Percentiles rank a stretch among this genome's conserved stretches.
Evolutionary conservation across 2,797 vertebrate species (phyloP).

Genomic region (Chrysolophus pictus): DNA sequence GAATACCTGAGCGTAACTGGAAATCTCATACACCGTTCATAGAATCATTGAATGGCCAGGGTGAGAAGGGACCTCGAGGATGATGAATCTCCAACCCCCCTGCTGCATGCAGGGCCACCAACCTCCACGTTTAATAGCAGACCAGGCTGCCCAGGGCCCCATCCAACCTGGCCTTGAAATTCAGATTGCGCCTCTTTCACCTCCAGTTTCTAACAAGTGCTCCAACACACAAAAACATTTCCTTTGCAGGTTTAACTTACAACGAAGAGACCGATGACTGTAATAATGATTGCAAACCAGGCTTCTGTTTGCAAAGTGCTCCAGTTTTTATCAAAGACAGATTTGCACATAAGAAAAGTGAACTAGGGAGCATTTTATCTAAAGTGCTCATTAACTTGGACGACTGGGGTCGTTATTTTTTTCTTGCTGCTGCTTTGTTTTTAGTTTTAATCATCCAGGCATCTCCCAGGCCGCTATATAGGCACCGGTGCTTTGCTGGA

Average conservation of each 20-base stretch:
- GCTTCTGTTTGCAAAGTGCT: background rate
- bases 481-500: background rate
- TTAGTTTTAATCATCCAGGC: slow-evolving; percentile 25
- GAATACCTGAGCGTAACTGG: rapidly evolving
- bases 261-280: rapidly evolving
- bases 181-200: background rate
- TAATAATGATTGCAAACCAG: background rate
- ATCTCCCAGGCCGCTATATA: background rate
- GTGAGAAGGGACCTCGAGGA: no score
- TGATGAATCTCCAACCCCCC: no score
- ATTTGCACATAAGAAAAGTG: background rate
- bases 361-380: background rate
- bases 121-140: no score
- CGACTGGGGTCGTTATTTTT: background rate
- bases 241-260: background rate
- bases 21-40: background rate
- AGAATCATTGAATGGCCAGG: no score
- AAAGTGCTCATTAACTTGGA: slow-evolving; percentile 14
- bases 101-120: no score
- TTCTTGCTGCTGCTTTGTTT: background rate
- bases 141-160: no score
- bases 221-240: background rate
- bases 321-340: background rate
- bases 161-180: no score
- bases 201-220: background rate